Percentiles rank a stretch among this genome's conserved stretches.
phyloP scores from a whole-genome alignment of 1,140 invertebrate genomes.

The Fopius arisanus region DNA sequence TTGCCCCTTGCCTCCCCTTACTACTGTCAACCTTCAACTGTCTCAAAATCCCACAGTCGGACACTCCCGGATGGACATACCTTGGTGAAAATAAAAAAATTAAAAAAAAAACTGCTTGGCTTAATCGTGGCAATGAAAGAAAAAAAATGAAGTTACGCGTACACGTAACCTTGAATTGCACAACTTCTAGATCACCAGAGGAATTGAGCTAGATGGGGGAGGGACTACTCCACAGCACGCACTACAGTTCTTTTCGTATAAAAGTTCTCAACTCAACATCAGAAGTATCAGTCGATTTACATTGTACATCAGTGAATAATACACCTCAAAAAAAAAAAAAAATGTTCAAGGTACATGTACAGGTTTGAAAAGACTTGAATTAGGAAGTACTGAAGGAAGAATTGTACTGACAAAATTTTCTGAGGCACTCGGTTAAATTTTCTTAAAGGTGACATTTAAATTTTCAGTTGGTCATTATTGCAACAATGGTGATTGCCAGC shows the following conservation, averaged over 20 bases:
- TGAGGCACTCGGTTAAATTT: too few relatives aligned
- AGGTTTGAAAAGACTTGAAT: background rate
- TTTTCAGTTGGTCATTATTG: constrained; percentile 41
- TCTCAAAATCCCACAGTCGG: background rate
- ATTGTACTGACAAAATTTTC: too few relatives aligned
- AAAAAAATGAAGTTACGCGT: constrained; percentile 44
- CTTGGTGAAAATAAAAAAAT: constrained; percentile 41
- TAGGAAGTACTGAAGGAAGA: too few relatives aligned
- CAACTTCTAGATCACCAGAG: constrained; percentile 38
- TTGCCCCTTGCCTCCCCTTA: background rate
- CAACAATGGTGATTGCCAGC: constrained; percentile 39
- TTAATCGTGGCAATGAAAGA: constrained; percentile 42
- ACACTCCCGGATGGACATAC: constrained; percentile 13
- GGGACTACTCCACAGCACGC: background rate
- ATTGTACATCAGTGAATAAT: background rate
- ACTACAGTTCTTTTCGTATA: constrained; percentile 15
- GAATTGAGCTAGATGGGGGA: background rate
- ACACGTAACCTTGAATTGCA: constrained; percentile 55
- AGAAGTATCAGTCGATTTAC: constrained; percentile 24
- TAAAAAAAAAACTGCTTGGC: constrained; percentile 38
- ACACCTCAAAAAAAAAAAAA: background rate
- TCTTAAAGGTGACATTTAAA: background rate
- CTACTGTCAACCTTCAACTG: background rate
- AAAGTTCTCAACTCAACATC: background rate
- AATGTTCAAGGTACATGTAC: constrained; percentile 15